Evolutionary conservation across 2,888 invertebrate species (phyloP), one percentile per base, ranked within the genome.

Genomic region (Cabera pusaria): DNA sequence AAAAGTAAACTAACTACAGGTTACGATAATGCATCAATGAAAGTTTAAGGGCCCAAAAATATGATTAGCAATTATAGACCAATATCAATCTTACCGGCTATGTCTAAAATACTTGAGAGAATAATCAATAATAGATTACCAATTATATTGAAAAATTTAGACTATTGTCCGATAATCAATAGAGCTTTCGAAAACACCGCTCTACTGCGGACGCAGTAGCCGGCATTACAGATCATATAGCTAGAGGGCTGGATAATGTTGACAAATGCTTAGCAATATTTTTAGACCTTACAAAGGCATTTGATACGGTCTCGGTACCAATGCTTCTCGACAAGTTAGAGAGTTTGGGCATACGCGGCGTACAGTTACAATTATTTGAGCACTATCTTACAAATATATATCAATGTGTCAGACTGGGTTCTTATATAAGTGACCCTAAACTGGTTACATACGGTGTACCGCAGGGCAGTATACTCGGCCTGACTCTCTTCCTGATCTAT

Each of bases 281-380:
- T 4, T 16, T 40, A 0, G 40, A 34, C 14, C 27, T 40, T 1
- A 22, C 33, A 5, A 32, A 39, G 14, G 27, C 22, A 14, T 33
- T 33, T 16, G 32, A 24, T 17, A 33, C 32, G 6, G 24, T 24
- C 1, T 33, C 32, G 1, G 19, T 33, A 1, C 32, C 32, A 1
- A 9, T 10, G 4, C 24, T 33, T 6, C 11, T 24, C 1, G 1
- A 1, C 1, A 33, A 33, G 18, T 5, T 24, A n/a, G 32, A 33
- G 5, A 6, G 2, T 1, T 1, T 24, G 1, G 23, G 24, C 1
- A 18, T 33, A 8, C 16, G 32, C 5, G 24, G 12, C 1, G 3
- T 11, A 1, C 7, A 12, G 1, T 3, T 7, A 1, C 3, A 7
- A 2, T 3, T 33, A 1, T 18, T 33, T 18, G 4, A 10, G 4